Evolutionary conservation across 2,113 vertebrate genomes (phyloP), one percentile per base, ranked within the genome.

Genomic region (Onychostruthus taczanowskii): DNA sequence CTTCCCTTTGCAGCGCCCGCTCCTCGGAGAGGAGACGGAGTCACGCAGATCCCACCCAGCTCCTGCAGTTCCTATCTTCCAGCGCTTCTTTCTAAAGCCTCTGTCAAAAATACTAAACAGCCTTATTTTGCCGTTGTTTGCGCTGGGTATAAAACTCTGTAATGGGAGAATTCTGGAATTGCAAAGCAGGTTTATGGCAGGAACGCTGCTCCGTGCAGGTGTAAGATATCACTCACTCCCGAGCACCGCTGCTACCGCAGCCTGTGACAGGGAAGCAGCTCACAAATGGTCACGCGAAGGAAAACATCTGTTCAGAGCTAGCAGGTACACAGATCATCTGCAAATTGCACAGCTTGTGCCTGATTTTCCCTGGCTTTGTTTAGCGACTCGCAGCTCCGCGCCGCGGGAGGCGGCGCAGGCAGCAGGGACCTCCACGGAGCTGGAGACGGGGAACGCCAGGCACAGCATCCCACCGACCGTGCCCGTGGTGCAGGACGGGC

Each of bases 311-410:
- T 87, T 96, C 41, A 6, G 7, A 79, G 16, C 84, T 82, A 83
- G 91, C 93, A 92, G 93, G 94, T 87, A 95, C 93, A 96, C 87
- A 87, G 91, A 89, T 94, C 91, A 94, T 79, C 84, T 87, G 89
- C 93, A 91, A 89, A 94, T 58, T 75, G 77, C 93, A 94, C 94
- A 94, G 95, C 94, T 83, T 89, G 93, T 0, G 74, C 84, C 87
- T 49, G 69, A n/a, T 75, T 91, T 94, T 31, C 39, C 59, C 87
- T 26, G 10, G 89, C 87, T 91, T 91, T 91, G 94, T 69, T 94
- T 67, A 87, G 93, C 66, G 46, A 47, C 64, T 63, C 6, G 63
- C 63, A 7, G 82, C 44, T 78, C 55, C 0, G 13, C 17, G 7
- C 46, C 1, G 8, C 39, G 2, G 77, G 90, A 87, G 87, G 76